Evolutionary conservation across 2,797 vertebrate genomes (phyloP), one percentile per base, ranked within the genome.

Genomic region (Schizothorax lantsangensis): DNA sequence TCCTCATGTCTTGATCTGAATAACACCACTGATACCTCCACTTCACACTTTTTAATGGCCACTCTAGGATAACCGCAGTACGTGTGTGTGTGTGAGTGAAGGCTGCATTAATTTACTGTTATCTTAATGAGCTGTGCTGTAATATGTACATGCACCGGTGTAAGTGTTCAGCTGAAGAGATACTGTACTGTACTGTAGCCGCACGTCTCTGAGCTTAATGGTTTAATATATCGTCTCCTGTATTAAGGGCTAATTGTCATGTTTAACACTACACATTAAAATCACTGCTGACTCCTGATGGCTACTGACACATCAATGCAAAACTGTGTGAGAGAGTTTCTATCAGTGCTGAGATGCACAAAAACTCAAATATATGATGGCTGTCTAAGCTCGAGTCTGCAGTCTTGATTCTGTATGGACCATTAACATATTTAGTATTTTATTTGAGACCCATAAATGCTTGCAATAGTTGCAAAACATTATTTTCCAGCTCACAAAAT

Each of bases 31-130:
- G 81, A 84, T 86, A 86, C 71, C 52, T 78, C 69, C 40, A 47
- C 78, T 82, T 68, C 52, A 79, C 74, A 71, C 47, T 33, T 69
- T 68, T 85, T 81, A 85, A 77, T 36, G 78, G 78, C 52, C 47
- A 69, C 83, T 78, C 59, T 14, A 69, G 38, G 45, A 78, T 78
- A 19, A 64, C 68, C 5, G 21, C 0, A 14, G 82, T 64, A 49
- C 38, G 17, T 77, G 79, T 68, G 26, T 78, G 79, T 68, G 36
- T 80, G 75, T 71, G 52, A 85, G 84, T 57, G 74, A 85, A 81
- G 69, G 71, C 26, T 43, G 54, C 73, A 92, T 92, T 93, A 93
- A 93, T 93, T 91, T 89, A 91, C 89, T 92, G 90, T 91, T 93
- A 92, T 94, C 91, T 90, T 86, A 86, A 92, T 88, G 91, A 91